Evolutionary conservation across 2,113 vertebrate species (phyloP).

Genomic region (Oxyura jamaicensis): DNA sequence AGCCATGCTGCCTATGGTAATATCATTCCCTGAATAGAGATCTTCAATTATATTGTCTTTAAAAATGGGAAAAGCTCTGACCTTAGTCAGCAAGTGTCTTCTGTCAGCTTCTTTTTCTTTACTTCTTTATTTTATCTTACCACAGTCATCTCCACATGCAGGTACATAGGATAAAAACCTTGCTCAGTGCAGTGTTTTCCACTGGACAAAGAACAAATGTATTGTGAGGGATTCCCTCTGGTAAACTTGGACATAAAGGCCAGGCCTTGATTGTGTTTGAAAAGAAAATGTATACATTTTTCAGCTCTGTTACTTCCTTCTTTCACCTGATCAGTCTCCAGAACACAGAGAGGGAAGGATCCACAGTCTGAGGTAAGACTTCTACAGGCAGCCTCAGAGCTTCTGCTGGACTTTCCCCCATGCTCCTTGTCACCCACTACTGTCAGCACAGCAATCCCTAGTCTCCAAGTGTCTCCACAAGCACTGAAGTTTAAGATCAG

Average conservation of each 20-base stretch:
- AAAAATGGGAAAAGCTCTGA: slow-evolving; percentile 15
- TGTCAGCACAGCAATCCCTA: not conserved
- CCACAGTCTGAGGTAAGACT: not conserved
- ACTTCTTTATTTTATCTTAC: not conserved
- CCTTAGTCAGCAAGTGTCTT: slow-evolving; percentile 9
- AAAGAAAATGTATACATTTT: not conserved
- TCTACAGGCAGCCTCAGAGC: not conserved
- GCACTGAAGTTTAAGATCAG: not conserved
- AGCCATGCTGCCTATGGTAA: slow-evolving; percentile 23
- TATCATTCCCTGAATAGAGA: not conserved
- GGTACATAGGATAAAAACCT: not conserved
- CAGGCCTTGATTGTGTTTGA: not conserved
- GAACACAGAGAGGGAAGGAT: not conserved
- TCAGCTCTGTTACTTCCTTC: not conserved
- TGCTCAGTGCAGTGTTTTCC: not conserved
- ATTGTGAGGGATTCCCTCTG: not conserved
- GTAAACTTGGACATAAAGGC: not conserved
- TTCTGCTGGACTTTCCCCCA: not conserved
- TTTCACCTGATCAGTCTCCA: not conserved
- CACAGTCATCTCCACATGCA: not conserved
- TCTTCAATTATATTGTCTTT: not conserved
- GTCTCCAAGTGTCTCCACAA: not conserved
- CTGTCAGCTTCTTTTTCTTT: not conserved
- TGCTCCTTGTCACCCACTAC: not conserved
- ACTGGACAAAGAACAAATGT: not conserved